A percentile compares a stretch with the other conserved stretches of the same genome.
phyloP scores from a whole-genome alignment of 2,888 invertebrate genomes.

The Drosophila siamana region DNA sequence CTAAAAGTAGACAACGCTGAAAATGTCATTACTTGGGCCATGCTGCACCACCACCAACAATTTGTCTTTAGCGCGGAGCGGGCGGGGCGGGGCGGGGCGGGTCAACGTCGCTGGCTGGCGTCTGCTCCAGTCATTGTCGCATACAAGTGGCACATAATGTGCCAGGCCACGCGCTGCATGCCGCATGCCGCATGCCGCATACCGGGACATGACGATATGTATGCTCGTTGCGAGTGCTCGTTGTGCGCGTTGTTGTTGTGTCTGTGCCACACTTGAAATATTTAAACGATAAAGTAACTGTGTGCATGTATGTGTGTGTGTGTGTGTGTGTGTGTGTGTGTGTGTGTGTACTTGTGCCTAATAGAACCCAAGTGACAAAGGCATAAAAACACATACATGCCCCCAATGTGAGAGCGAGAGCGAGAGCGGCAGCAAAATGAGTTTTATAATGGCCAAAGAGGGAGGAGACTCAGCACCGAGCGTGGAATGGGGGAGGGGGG shows the following conservation, averaged over 20 bases:
- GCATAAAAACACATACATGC: slow-evolving; percentile 46
- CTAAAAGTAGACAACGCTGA: slow-evolving; percentile 43
- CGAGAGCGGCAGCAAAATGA: neutral
- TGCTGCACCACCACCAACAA: slow-evolving; percentile 61
- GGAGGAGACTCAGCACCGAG: neutral
- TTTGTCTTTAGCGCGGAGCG: slow-evolving; percentile 53
- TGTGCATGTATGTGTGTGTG: slow-evolving; percentile 10
- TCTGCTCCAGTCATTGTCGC: slow-evolving; percentile 65
- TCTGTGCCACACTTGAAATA: slow-evolving; percentile 70
- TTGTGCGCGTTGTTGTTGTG: slow-evolving; percentile 36
- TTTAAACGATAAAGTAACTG: slow-evolving; percentile 68
- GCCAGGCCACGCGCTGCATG: slow-evolving; percentile 52
- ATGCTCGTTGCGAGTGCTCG: slow-evolving; percentile 20
- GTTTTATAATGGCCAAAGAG: neutral
- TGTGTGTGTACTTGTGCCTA: slow-evolving; percentile 64
- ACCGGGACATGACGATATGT: slow-evolving; percentile 53
- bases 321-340: slow-evolving; percentile 17
- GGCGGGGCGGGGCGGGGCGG: neutral
- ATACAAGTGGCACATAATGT: slow-evolving; percentile 71
- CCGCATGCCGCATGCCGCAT: slow-evolving; percentile 34
- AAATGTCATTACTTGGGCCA: slow-evolving; percentile 65
- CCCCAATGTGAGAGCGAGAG: neutral
- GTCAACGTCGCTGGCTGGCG: slow-evolving; percentile 5
- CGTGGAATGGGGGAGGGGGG: neutral
- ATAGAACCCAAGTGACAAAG: slow-evolving; percentile 78